Conservation (phyloP, 2,797 vertebrate species). For the Diglossa cyanea region DNA sequence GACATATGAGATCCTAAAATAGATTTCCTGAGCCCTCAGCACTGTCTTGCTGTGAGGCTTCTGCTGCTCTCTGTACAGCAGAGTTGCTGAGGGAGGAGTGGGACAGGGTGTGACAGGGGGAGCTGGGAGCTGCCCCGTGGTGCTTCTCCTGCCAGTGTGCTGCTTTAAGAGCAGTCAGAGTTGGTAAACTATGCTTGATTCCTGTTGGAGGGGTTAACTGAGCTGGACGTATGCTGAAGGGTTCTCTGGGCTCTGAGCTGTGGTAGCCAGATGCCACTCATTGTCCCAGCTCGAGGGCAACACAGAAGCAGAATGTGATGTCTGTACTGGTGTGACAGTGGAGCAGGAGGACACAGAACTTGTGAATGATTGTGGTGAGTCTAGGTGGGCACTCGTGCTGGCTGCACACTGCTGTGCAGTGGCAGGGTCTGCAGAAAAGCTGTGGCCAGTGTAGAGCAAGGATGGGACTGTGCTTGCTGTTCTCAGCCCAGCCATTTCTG, state of each 20-base stretch:
- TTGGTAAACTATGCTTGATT: neutral
- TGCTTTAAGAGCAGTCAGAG: accelerated
- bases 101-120: accelerated
- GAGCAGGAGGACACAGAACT: neutral
- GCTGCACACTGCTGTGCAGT: neutral
- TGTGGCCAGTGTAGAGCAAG: accelerated
- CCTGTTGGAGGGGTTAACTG: neutral
- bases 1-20: neutral
- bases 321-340: neutral
- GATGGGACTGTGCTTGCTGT: neutral
- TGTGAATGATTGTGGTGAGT: neutral
- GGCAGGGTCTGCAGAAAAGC: neutral
- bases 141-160: neutral
- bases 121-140: accelerated
- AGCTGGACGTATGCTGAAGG: neutral
- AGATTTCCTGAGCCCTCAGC: accelerated
- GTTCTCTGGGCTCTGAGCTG: neutral
- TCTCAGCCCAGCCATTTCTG: neutral
- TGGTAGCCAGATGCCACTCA: neutral
- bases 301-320: neutral
- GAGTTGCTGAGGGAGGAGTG: neutral
- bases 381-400: accelerated
- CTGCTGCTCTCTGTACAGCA: neutral
- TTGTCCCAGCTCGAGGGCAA: neutral
- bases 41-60: neutral